Evolutionary conservation across 2,888 invertebrate species (phyloP), one percentile per base, ranked within the genome.

Genomic region (Eristalinus aeneus): DNA sequence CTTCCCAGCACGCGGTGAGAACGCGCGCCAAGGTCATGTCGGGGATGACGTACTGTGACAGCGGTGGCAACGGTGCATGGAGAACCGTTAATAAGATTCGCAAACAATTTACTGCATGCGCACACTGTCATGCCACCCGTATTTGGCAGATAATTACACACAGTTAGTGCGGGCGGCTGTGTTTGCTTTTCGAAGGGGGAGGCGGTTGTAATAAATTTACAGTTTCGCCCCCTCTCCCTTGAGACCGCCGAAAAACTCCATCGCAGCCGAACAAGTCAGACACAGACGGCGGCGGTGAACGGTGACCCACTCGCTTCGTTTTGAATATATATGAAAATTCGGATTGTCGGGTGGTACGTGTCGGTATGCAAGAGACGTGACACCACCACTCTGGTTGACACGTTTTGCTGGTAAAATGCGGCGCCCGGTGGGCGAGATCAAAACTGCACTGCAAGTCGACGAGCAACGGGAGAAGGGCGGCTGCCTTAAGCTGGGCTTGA

Each of bases 301-400:
- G 75, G 79, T 84, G 79, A 84, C 84, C 84, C 79, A 79, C 61
- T 75, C 54, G 69, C 74, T 72, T 34, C 72, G 63, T 64, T 64
- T 69, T 31, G 32, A 64, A 78, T 74, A 60, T 74, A 60, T 74
- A 58, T 67, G 69, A 64, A 39, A 53, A 46, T 46, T 46, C 16
- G 46, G 23, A 20, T 16, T 9, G 31, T 46, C 69, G 58, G 53
- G 32, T 72, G 75, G 73, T 75, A 85, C 84, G 84, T 85, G 84
- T 39, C 72, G 84, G 75, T 72, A 85, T 85, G 80, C 63, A 53
- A 71, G 63, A 79, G 71, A 85, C 84, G 84, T 85, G 84, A 85
- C 79, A 80, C 71, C 22, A 67, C 36, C 64, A 23, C 32, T 46
- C 46, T 32, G 53, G 39, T 34, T 68, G 56, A 76, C 72, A 80